A percentile compares a stretch with the other conserved stretches of the same genome.
phyloP scores from a whole-genome alignment of 2,888 invertebrate species.

The Halictus ligatus region DNA sequence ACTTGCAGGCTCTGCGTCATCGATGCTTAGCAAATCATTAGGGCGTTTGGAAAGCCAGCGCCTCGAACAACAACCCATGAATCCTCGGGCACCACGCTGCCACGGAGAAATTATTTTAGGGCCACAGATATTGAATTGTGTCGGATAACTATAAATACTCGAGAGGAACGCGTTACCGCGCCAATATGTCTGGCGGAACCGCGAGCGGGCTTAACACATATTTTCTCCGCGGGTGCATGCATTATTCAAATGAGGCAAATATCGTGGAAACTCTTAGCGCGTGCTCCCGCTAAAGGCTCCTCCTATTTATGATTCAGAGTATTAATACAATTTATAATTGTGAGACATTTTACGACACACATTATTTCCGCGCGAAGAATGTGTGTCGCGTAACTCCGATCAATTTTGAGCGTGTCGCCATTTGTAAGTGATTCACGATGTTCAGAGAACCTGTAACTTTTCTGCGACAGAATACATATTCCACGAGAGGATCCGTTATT shows the following conservation, averaged over 20 bases:
- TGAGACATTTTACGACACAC: too few species aligned
- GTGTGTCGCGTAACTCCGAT: too few species aligned
- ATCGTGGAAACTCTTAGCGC: not conserved
- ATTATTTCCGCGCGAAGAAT: too few species aligned
- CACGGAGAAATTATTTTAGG: slow-evolving; percentile 19
- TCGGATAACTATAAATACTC: slow-evolving; percentile 42
- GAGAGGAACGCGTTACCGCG: slow-evolving; percentile 30
- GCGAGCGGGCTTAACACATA: slow-evolving; percentile 24
- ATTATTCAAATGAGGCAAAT: slow-evolving; percentile 32
- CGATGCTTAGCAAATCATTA: slow-evolving; percentile 10
- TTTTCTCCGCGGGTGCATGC: slow-evolving; percentile 10
- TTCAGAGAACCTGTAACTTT: too few species aligned
- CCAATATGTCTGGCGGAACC: slow-evolving; percentile 27
- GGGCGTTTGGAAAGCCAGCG: not conserved
- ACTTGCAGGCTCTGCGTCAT: not conserved
- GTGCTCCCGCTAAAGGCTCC: not conserved
- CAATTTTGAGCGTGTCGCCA: too few species aligned
- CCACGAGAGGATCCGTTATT: too few species aligned
- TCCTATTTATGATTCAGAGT: not conserved
- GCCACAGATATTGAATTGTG: slow-evolving; percentile 26
- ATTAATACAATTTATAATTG: not conserved
- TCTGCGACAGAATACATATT: too few species aligned
- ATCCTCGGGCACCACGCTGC: slow-evolving; percentile 1
- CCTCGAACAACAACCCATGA: slow-evolving; percentile 13
- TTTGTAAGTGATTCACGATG: too few species aligned